Evolutionary conservation across 2,888 invertebrate species (phyloP), one percentile per base, ranked within the genome.

Genomic region (Thalpophila matura): DNA sequence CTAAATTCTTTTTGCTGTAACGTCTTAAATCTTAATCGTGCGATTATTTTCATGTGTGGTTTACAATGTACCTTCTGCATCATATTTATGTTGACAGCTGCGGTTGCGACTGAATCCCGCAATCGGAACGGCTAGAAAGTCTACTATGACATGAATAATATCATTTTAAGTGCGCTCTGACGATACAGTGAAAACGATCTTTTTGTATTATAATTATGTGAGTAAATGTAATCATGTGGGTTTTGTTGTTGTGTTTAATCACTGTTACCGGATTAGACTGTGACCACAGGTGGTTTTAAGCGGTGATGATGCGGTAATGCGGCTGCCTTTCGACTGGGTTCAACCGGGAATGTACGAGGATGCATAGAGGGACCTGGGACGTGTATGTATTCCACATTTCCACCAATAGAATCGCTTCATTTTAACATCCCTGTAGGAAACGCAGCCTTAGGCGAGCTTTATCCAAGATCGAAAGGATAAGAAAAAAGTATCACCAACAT

Each of bases 71-170:
- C 54, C 70, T 56, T 71, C 74, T 61, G 51, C 0, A 38, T 20
- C 2, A 4, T 5, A 4, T 24, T 1, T 26, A 9, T 6, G 45
- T 27, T 27, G 29, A 5, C 59, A 51, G n/a, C 50, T 68, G 68
- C 46, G 69, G 57, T 72, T 38, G 14, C 29, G 43, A 46, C 57
- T 55, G 50, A 40, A 68, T 55, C 62, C 72, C 69, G 63, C 74
- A 71, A 67, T 71, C 53, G 46, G 56, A 76, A 77, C 58, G 50
- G 53, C 74, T 83, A 79, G 82, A 83, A 83, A 81, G 81, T 77
- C 33, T 27, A 60, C 59, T 64, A 65, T 59, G 67, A 67, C 65
- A 60, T 73, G 53, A 66, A 79, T 80, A 81, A 79, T 79, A 74
- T 66, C 37, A 62, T 68, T 79, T 67, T 69, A 79, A 79, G 51